Evolutionary conservation across 2,888 invertebrate genomes (phyloP), one percentile per base, ranked within the genome.

Genomic region (Oscheius sp.): DNA sequence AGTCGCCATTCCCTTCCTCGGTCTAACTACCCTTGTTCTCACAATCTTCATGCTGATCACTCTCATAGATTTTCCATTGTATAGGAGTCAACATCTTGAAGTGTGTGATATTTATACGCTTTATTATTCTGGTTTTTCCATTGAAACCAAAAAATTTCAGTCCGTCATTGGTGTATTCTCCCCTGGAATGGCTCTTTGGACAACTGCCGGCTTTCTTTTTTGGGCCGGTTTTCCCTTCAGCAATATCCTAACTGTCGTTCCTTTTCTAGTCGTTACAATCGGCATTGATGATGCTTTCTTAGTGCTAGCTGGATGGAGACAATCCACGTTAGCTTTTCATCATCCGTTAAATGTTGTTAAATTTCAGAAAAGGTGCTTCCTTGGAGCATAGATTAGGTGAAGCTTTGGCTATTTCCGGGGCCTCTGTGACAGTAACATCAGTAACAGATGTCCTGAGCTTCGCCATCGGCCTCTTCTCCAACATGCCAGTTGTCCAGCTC

Each of bases 201-300:
- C 84, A 8, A 73, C 84, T 0, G 73, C 72, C n/a, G 84, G 83
- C 0, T 51, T 82, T 4, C 73, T 84, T 0, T 84, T 82, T 78
- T 72, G 73, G 26, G 36, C 73, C 14, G 83, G 81, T 0, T 76
- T 75, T 32, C 84, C 84, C 6, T 84, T 84, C 73, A 81, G 82
- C 38, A 84, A 84, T 62, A 82, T 84, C 66, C 72, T 84, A 9
- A 84, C 83, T 6, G 82, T 84, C 38, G 83, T 84, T 1, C 84
- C 84, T 6, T 84, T 84, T 49, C 71, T 83, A 28, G 80, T 82
- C 5, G 75, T 82, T 20, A 84, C 83, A 1, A 84, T 84, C 32
- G 84, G 84, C n/a, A 80, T 84, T 45, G 84, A 84, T 57, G 84
- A 84, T 54, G 84, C 84, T 2, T 84, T 84, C 54, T 67, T 84